phyloP scores from a whole-genome alignment of 2,113 vertebrate genomes.

The Carettochelys insculpta region DNA sequence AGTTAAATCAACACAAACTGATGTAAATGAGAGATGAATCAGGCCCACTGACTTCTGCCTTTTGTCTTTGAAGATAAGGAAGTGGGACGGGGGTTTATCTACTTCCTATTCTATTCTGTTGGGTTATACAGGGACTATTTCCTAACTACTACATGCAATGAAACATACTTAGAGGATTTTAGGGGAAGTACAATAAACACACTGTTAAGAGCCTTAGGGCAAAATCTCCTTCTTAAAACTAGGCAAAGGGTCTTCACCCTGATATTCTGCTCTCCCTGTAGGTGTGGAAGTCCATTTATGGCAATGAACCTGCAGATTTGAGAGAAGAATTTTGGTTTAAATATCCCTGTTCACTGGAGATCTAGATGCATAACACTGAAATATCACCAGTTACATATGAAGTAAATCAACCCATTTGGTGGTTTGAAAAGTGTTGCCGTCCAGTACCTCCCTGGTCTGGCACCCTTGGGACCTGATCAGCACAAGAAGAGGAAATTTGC shows the following conservation, averaged over 20 bases:
- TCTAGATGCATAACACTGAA: background rate
- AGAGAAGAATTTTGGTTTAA: background rate
- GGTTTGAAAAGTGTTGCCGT: background rate
- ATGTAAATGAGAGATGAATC: background rate
- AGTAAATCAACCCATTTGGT: background rate
- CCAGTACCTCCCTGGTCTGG: too few species aligned
- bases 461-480: too few species aligned
- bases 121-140: background rate
- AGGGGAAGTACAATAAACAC: background rate
- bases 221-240: slow-evolving; percentile 10
- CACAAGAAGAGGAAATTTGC: too few species aligned
- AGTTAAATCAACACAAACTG: background rate
- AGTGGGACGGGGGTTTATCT: background rate
- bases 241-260: background rate
- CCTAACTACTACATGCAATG: background rate
- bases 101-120: background rate
- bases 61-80: background rate
- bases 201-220: background rate
- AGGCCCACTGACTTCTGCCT: background rate
- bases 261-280: background rate
- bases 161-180: background rate
- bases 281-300: background rate
- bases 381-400: background rate
- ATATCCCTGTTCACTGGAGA: background rate
- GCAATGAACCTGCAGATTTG: background rate